Conservation (phyloP, 2,113 vertebrate genomes). For the Orthonyx spaldingii region DNA sequence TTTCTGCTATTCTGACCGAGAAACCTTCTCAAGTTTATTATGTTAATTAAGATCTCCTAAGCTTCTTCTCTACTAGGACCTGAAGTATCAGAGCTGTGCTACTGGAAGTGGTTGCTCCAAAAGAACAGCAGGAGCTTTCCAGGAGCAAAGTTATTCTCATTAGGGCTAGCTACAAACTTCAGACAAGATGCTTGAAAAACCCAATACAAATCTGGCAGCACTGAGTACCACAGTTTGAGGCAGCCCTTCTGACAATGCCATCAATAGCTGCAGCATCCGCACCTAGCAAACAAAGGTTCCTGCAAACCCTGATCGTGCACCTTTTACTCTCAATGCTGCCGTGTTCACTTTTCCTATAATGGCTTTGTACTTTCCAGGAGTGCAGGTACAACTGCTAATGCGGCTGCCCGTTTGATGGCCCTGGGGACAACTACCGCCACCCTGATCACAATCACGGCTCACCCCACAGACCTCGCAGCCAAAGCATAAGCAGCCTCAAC, state of each 20-base stretch:
- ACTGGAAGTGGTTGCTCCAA: background rate
- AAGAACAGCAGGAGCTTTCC: background rate
- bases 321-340: background rate
- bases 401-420: background rate
- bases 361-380: background rate
- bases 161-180: background rate
- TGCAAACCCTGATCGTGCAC: background rate
- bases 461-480: background rate
- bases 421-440: background rate
- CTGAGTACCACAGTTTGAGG: background rate
- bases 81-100: background rate
- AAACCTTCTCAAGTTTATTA: background rate
- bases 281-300: background rate
- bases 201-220: background rate
- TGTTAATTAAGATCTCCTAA: background rate
- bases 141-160: background rate
- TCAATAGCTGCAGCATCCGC: background rate
- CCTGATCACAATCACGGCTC: background rate
- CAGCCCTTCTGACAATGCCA: background rate
- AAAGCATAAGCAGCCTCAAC: background rate
- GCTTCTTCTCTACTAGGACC: background rate
- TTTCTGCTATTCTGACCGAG: background rate
- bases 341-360: background rate
- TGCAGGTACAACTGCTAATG: fast-evolving
- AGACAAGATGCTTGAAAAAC: background rate